phyloP scores from a whole-genome alignment of 1,140 invertebrate genomes.

The Pseudomyrmex flavicornis region DNA sequence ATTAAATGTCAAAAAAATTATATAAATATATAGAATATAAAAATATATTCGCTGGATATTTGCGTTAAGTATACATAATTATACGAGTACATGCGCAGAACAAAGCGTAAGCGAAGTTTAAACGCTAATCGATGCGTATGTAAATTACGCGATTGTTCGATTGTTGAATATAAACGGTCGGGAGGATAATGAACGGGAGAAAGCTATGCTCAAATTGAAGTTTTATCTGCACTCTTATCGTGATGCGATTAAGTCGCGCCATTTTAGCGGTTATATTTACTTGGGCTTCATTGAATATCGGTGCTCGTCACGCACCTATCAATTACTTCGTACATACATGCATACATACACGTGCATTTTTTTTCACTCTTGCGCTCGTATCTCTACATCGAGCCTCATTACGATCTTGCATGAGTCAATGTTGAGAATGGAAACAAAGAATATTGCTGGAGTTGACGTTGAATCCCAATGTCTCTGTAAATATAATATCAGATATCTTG shows the following conservation, averaged over 20 bases:
- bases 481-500: conserved; percentile 39
- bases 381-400: conserved; percentile 38
- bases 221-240: conserved; percentile 31
- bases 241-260: conserved; percentile 5
- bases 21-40: background rate
- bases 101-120: background rate
- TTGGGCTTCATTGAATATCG: conserved; percentile 35
- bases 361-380: background rate
- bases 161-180: conserved; percentile 3
- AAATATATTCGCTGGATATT: background rate
- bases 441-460: conserved; percentile 18
- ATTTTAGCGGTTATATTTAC: conserved; percentile 43
- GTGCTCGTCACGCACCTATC: conserved; percentile 44
- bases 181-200: conserved; percentile 57
- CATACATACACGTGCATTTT: background rate
- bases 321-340: conserved; percentile 36
- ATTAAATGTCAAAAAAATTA: background rate
- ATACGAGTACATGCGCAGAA: background rate
- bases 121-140: conserved; percentile 3
- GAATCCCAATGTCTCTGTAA: background rate
- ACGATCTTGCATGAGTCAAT: conserved; percentile 49
- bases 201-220: conserved; percentile 65
- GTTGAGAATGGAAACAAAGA: conserved; percentile 59
- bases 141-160: conserved; percentile 29
- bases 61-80: background rate